A percentile compares a stretch with the other conserved stretches of the same genome.
Evolutionary conservation across 2,113 vertebrate genomes (phyloP).

Genomic region (Rhynchopsitta pachyrhyncha): DNA sequence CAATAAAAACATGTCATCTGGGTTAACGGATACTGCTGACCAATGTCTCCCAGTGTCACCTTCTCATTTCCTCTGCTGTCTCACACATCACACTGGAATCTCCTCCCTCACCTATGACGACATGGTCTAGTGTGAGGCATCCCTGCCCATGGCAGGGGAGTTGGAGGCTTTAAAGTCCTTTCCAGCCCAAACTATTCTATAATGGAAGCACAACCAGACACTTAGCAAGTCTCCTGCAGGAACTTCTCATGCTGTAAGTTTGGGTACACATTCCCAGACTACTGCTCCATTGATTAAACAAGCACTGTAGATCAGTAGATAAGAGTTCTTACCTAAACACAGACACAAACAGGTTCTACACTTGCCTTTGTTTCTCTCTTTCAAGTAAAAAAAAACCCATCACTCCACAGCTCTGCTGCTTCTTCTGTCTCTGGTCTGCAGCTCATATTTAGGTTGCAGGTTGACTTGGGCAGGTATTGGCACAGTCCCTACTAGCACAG

Average conservation of each 20-base stretch:
- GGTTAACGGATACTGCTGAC: background rate
- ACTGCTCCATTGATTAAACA: background rate
- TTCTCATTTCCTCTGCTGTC: background rate
- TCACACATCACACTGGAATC: background rate
- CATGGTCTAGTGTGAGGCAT: background rate
- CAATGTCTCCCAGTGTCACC: background rate
- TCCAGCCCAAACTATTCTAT: background rate
- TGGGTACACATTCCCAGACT: background rate
- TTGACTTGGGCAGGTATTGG: background rate
- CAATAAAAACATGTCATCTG: background rate
- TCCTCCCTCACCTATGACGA: background rate
- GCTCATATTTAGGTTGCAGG: background rate
- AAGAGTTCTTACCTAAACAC: background rate
- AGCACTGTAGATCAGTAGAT: rapidly evolving
- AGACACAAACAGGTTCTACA: background rate
- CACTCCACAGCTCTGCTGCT: background rate
- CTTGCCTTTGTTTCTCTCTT: background rate
- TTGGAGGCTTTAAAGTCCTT: background rate
- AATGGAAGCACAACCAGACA: background rate
- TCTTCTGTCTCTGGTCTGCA: background rate
- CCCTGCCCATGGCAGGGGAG: background rate
- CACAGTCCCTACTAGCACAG: background rate
- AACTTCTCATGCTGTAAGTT: background rate
- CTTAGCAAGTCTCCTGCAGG: background rate
- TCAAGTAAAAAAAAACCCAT: background rate